Conservation (phyloP, 2,888 invertebrate species). For the Clitarchus hookeri region DNA sequence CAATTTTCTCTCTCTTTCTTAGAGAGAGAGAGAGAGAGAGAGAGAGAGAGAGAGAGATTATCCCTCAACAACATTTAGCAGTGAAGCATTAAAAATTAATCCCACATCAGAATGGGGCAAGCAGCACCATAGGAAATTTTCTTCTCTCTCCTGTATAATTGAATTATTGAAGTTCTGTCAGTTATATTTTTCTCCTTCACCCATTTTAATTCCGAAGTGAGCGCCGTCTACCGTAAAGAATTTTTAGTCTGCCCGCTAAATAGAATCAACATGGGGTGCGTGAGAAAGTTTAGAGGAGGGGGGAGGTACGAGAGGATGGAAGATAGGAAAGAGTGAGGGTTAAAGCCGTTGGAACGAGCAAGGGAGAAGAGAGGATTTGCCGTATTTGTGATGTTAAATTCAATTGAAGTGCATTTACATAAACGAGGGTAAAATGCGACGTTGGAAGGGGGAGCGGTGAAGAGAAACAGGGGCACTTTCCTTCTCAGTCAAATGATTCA, state of each 20-base stretch:
- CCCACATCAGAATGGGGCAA: constrained; percentile 6
- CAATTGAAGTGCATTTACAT: constrained; percentile 37
- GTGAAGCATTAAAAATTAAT: not conserved
- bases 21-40: no score
- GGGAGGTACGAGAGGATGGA: not conserved
- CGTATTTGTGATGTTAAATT: constrained; percentile 37
- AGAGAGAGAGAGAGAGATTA: no score
- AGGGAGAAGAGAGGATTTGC: constrained; percentile 21
- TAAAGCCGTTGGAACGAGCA: not conserved
- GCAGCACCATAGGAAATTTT: not conserved
- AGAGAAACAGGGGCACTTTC: not conserved
- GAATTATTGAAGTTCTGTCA: constrained; percentile 2
- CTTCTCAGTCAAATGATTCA: constrained; percentile 23
- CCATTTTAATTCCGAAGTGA: constrained; percentile 14
- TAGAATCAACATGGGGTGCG: constrained; percentile 7
- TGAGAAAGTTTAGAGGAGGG: not conserved
- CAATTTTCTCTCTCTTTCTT: not conserved
- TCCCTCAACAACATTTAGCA: not conserved
- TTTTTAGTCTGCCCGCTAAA: not conserved
- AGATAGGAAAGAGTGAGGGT: not conserved
- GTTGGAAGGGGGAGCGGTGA: not conserved
- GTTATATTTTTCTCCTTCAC: constrained; percentile 1
- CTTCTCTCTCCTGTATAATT: not conserved
- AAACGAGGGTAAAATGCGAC: constrained; percentile 24
- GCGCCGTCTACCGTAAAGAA: not conserved